These are phyloP conservation scores for Drosophila pseudoobscura DNA, from an alignment of 1,140 invertebrate genomes.

Conservation along the genomic window DNA sequence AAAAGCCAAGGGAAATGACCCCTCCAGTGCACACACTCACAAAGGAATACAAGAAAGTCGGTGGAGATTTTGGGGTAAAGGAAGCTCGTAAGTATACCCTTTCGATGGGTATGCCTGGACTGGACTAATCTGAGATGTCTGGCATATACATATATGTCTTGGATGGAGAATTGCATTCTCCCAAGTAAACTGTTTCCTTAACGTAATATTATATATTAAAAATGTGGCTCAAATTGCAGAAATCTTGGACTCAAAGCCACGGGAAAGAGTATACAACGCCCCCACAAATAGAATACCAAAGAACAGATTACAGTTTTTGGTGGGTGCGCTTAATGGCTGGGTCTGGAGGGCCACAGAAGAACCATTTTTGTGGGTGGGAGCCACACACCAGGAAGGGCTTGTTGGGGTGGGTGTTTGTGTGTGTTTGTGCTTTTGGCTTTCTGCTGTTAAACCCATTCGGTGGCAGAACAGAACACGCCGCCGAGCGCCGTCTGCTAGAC, in stretches of 20 bases:
- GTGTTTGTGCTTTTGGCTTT: constrained; percentile 71
- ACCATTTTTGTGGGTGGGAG: constrained; percentile 19
- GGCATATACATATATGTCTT: too few relatives aligned
- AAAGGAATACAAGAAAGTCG: not conserved
- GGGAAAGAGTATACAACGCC: constrained; percentile 6
- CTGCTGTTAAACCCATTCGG: constrained; percentile 67
- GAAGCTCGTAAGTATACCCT: not conserved
- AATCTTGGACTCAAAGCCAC: too few relatives aligned
- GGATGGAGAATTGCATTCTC: too few relatives aligned
- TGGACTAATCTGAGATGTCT: too few relatives aligned
- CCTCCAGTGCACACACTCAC: constrained; percentile 1
- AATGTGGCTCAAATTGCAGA: not conserved
- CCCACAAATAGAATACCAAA: constrained; percentile 7
- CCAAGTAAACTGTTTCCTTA: not conserved
- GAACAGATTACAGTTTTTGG: constrained; percentile 64
- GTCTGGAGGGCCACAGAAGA: constrained; percentile 9
- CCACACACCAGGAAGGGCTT: not conserved
- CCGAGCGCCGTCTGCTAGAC: constrained; percentile 46
- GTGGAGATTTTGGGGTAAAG: not conserved
- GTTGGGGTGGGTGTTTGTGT: constrained; percentile 28
- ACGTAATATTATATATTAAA: not conserved
- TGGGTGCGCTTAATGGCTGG: constrained; percentile 60
- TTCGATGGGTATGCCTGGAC: too few relatives aligned
- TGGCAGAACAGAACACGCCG: constrained; percentile 6
- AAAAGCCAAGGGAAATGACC: constrained; percentile 6